Percentiles rank a stretch among this genome's conserved stretches.
These are phyloP conservation scores for Danionella cerebrum DNA, from an alignment of 2,113 vertebrate genomes.

Conservation along the genomic window DNA sequence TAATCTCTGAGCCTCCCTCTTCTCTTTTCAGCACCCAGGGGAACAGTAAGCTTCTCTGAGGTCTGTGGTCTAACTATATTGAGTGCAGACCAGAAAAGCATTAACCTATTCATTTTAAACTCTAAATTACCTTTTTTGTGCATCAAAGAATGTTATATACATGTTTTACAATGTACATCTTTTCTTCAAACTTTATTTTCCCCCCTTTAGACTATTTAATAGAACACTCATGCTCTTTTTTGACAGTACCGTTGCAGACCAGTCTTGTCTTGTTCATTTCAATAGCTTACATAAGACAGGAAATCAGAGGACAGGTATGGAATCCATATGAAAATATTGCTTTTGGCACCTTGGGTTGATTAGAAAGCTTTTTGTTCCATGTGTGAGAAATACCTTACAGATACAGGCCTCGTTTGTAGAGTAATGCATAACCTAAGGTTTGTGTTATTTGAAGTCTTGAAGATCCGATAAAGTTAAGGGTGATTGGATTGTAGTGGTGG, in stretches of 20 bases:
- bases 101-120: no score
- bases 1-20: constrained; percentile 24
- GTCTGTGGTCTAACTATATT: not conserved
- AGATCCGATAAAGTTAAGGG: constrained; percentile 25
- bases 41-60: not conserved
- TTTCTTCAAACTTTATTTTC: no score
- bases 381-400: constrained; percentile 36
- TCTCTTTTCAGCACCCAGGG: not conserved
- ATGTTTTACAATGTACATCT: no score
- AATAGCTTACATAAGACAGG: constrained; percentile 39
- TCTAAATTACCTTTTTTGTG: no score
- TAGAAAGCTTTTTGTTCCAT: constrained; percentile 55
- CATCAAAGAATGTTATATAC: no score
- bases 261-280: constrained; percentile 49
- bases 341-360: constrained; percentile 45
- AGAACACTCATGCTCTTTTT: no score
- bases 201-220: no score
- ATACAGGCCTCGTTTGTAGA: constrained; percentile 35
- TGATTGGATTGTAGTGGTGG: constrained; percentile 9
- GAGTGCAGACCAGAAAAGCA: not conserved
- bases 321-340: constrained; percentile 50
- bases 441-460: constrained; percentile 40
- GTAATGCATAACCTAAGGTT: constrained; percentile 35
- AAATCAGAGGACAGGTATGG: constrained; percentile 54
- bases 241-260: not conserved